These are phyloP conservation scores for Phocoena sinus DNA, from an alignment of 2,113 vertebrate genomes.

Conservation along the genomic window DNA sequence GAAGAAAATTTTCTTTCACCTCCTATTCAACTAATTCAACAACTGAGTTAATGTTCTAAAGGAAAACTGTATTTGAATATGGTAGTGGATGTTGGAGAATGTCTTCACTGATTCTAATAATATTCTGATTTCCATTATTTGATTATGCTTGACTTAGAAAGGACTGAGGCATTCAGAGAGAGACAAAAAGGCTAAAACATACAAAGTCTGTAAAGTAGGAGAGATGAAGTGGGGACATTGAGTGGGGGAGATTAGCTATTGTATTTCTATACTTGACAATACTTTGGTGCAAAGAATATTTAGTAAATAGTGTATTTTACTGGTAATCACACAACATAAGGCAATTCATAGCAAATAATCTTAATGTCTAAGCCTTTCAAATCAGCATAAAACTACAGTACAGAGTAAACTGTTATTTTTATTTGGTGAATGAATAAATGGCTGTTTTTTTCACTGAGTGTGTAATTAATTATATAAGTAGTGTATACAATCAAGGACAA, in stretches of 20 bases:
- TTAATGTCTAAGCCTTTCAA: neutral
- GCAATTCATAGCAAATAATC: neutral
- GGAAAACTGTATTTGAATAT: neutral
- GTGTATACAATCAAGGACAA: neutral
- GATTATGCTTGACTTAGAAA: neutral
- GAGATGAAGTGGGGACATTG: neutral
- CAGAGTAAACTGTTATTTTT: neutral
- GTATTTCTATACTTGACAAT: neutral
- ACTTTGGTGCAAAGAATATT: neutral
- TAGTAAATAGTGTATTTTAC: neutral
- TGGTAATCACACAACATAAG: neutral
- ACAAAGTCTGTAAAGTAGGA: neutral
- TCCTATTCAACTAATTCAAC: neutral
- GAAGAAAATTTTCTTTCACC: neutral
- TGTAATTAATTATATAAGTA: neutral
- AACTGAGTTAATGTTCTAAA: neutral
- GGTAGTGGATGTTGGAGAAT: neutral
- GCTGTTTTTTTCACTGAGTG: neutral
- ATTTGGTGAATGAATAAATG: neutral
- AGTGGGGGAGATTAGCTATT: fast-evolving
- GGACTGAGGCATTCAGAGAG: neutral
- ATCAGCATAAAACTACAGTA: neutral
- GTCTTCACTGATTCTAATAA: neutral
- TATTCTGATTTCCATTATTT: neutral
- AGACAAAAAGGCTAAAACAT: neutral